phyloP scores from a whole-genome alignment of 1,140 invertebrate species.

The Drosophila sucinea region DNA sequence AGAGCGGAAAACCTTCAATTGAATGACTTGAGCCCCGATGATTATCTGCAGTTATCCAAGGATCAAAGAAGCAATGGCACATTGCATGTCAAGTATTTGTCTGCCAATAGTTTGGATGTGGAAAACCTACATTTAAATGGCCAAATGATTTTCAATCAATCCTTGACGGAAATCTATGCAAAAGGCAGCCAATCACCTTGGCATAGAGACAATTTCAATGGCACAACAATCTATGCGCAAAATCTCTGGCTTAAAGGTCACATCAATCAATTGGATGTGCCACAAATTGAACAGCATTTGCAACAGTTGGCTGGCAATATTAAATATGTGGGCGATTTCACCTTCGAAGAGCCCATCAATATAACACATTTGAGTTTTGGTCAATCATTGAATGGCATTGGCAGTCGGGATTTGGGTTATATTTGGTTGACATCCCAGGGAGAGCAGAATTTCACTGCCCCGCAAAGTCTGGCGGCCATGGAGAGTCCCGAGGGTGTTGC shows the following conservation, averaged over 20 bases:
- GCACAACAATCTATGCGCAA: constrained; percentile 71
- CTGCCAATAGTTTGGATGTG: constrained; percentile 25
- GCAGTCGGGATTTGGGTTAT: constrained; percentile 48
- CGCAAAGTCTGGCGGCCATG: constrained; percentile 60
- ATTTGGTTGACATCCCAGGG: constrained; percentile 64
- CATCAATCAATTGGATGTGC: constrained; percentile 55
- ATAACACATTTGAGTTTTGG: constrained; percentile 60
- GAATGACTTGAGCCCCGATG: constrained; percentile 24
- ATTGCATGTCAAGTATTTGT: constrained; percentile 44
- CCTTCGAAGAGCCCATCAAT: constrained; percentile 73
- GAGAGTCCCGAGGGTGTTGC: constrained; percentile 60
- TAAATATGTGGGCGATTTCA: constrained; percentile 74
- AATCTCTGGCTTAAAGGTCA: constrained; percentile 72
- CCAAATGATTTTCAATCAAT: constrained; percentile 47
- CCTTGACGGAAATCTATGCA: constrained; percentile 39
- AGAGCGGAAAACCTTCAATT: constrained; percentile 36
- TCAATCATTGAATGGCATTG: constrained; percentile 67
- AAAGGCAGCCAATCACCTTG: constrained; percentile 54
- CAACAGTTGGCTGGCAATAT: constrained; percentile 75
- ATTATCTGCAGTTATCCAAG: constrained; percentile 39
- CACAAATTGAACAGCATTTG: constrained; percentile 63
- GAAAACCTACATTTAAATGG: constrained; percentile 57
- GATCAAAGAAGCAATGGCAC: constrained; percentile 44
- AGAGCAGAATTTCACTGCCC: constrained; percentile 64
- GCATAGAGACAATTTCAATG: constrained; percentile 52